A percentile compares a stretch with the other conserved stretches of the same genome.
Conservation (phyloP, 1,140 invertebrate species). For the Brachionus sp. region DNA sequence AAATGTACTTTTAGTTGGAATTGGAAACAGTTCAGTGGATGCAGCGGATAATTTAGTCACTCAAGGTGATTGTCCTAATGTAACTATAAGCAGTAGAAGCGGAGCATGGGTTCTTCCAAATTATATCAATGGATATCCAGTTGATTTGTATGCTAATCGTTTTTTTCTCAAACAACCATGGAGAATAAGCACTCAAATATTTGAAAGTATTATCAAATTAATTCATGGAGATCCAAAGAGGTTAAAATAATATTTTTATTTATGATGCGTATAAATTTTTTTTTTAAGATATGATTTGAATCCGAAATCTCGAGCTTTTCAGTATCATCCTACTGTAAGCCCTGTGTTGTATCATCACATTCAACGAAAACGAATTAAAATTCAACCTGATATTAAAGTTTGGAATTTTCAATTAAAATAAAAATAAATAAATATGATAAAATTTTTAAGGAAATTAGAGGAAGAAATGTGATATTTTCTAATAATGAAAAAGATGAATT, state of each 20-base stretch:
- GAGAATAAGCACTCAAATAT: conserved; percentile 49
- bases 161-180: conserved; percentile 52
- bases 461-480: neutral
- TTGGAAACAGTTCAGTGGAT: conserved; percentile 57
- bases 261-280: neutral
- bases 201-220: conserved; percentile 51
- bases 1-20: conserved; percentile 54
- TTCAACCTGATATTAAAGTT: conserved; percentile 54
- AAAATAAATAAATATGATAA: neutral
- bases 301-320: conserved; percentile 54
- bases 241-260: conserved; percentile 47
- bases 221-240: conserved; percentile 52
- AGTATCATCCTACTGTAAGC: conserved; percentile 56
- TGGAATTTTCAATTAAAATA: neutral
- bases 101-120: conserved; percentile 56
- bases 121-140: conserved; percentile 53
- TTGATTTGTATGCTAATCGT: conserved; percentile 53
- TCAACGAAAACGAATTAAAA: conserved; percentile 51
- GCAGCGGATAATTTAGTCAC: conserved; percentile 52
- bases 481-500: neutral
- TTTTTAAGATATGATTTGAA: conserved; percentile 53
- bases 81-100: conserved; percentile 53
- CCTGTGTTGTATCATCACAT: conserved; percentile 55
- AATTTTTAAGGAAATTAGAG: neutral
- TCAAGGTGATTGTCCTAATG: conserved; percentile 52